Conservation (phyloP, 2,113 vertebrate genomes). For the Lepus americanus region DNA sequence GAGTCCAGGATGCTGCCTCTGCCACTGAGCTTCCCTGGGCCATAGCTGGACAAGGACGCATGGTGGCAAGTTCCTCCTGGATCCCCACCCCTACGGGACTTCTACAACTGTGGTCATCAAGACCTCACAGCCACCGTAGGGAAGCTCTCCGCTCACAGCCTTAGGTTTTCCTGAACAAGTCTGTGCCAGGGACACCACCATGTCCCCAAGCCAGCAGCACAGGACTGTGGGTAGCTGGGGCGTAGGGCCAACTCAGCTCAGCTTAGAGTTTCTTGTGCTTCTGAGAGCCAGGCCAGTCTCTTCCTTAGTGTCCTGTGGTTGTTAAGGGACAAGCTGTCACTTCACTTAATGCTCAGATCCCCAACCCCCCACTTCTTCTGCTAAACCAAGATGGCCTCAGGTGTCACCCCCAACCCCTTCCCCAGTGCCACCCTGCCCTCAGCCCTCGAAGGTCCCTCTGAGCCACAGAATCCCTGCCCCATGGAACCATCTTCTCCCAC, state of each 20-base stretch:
- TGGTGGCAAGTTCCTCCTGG: rapidly evolving
- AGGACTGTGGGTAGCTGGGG: too few species aligned
- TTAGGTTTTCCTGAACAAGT: too few species aligned
- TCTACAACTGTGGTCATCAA: background rate
- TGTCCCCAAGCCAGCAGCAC: too few species aligned
- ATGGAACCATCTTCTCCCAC: rapidly evolving
- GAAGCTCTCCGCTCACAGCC: background rate
- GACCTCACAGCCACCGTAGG: background rate
- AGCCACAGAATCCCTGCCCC: background rate
- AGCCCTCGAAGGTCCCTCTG: background rate
- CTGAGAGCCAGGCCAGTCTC: background rate
- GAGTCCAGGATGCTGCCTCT: background rate
- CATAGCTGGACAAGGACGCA: rapidly evolving
- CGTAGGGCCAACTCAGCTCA: rapidly evolving
- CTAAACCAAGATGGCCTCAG: background rate
- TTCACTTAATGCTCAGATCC: background rate
- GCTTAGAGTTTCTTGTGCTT: background rate
- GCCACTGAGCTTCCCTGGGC: rapidly evolving
- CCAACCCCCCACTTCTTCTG: background rate
- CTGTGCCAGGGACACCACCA: too few species aligned
- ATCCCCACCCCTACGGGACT: too few species aligned
- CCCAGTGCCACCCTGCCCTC: background rate
- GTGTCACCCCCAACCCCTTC: background rate
- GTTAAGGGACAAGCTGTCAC: background rate
- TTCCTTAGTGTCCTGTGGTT: background rate